Conservation (phyloP, 2,888 invertebrate genomes). For the Drosophila falleni region DNA sequence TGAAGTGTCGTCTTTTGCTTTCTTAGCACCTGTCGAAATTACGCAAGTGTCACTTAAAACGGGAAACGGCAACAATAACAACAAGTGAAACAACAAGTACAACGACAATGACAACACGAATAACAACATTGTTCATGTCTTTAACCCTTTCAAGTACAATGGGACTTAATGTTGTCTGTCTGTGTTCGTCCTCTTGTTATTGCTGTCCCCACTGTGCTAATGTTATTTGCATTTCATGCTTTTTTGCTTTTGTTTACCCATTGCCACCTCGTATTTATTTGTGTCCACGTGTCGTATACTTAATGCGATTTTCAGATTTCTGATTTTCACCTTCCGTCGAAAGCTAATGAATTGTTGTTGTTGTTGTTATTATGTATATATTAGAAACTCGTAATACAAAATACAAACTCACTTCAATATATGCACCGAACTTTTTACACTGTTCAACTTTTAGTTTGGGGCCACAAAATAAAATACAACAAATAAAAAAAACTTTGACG, state of each 20-base stretch:
- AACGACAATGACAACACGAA: slow-evolving; percentile 28
- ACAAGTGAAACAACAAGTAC: slow-evolving; percentile 23
- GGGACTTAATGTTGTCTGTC: slow-evolving; percentile 26
- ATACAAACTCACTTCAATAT: slow-evolving; percentile 51
- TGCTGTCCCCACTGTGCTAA: slow-evolving; percentile 30
- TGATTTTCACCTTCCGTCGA: slow-evolving; percentile 42
- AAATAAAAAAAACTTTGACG: slow-evolving; percentile 39
- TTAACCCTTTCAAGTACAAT: slow-evolving; percentile 68
- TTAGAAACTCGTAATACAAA: slow-evolving; percentile 9
- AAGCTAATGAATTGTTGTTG: slow-evolving; percentile 61
- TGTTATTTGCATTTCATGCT: slow-evolving; percentile 66
- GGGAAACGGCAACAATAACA: slow-evolving; percentile 45
- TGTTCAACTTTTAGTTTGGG: slow-evolving; percentile 21
- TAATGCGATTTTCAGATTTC: slow-evolving; percentile 42
- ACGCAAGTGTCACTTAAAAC: slow-evolving; percentile 71
- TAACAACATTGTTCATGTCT: slow-evolving; percentile 42
- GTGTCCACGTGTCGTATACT: slow-evolving; percentile 52
- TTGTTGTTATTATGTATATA: slow-evolving; percentile 2
- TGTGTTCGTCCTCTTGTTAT: slow-evolving; percentile 45
- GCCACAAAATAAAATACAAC: slow-evolving; percentile 22
- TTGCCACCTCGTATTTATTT: slow-evolving; percentile 15
- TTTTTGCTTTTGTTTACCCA: slow-evolving; percentile 9
- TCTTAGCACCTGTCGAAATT: slow-evolving; percentile 76
- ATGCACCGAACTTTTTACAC: slow-evolving; percentile 45
- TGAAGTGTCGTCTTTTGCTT: slow-evolving; percentile 56